Evolutionary conservation across 2,888 invertebrate genomes (phyloP).

Genomic region (Copidosoma aretas): DNA sequence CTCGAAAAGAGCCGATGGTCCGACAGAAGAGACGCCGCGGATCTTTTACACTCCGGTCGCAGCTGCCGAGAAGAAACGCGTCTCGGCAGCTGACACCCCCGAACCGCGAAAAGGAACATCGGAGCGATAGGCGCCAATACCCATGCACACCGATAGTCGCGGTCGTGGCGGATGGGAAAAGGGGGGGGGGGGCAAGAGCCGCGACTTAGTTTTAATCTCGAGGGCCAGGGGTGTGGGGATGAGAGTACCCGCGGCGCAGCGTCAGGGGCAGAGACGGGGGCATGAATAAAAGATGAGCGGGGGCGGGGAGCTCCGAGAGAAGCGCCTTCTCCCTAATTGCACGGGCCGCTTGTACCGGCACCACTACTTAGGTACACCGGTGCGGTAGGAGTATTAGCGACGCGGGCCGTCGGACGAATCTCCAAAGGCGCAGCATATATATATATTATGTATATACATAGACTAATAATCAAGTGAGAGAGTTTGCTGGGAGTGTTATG

Average conservation of each 20-base stretch:
- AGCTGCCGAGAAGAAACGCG: background rate
- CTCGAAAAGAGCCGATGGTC: too few species aligned
- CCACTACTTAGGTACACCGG: too few species aligned
- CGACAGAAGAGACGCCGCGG: too few species aligned
- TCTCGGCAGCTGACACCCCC: background rate
- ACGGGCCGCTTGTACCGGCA: conserved; percentile 57
- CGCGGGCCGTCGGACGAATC: too few species aligned
- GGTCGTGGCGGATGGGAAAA: background rate
- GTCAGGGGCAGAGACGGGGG: conserved; percentile 7
- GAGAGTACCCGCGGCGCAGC: background rate
- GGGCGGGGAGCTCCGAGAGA: conserved; percentile 53
- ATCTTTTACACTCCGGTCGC: too few species aligned
- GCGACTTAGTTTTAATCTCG: conserved; percentile 58
- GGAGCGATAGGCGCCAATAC: too few species aligned
- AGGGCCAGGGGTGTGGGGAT: background rate
- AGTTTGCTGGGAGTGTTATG: too few species aligned
- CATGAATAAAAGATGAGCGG: conserved; percentile 61
- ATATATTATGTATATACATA: too few species aligned
- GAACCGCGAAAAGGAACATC: background rate
- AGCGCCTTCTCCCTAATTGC: conserved; percentile 60
- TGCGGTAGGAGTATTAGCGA: too few species aligned
- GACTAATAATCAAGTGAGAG: too few species aligned
- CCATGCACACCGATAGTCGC: conserved; percentile 1
- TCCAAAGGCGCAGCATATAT: too few species aligned
- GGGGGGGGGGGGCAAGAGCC: conserved; percentile 30